Conservation (phyloP, 2,888 invertebrate genomes). For the Leucoptera coffeella region DNA sequence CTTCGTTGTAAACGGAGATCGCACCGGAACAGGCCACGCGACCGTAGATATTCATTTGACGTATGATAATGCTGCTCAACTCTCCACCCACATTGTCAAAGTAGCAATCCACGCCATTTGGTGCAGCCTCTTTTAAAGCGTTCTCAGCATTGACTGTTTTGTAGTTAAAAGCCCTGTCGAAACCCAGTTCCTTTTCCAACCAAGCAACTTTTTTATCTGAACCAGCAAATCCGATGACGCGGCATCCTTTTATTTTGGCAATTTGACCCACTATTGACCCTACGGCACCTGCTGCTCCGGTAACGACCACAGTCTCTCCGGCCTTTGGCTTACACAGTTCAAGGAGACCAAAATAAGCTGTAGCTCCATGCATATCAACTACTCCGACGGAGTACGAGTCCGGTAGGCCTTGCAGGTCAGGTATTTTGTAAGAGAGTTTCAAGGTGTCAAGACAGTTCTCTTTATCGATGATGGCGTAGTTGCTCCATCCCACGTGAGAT, state of each 20-base stretch:
- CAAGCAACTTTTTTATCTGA: conserved; percentile 58
- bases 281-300: conserved; percentile 62
- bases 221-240: conserved; percentile 57
- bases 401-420: not conserved
- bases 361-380: conserved; percentile 1
- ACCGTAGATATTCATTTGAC: conserved; percentile 48
- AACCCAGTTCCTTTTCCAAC: conserved; percentile 51
- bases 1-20: too few relatives aligned
- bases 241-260: conserved; percentile 50
- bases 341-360: conserved; percentile 15
- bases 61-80: conserved; percentile 39
- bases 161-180: conserved; percentile 61
- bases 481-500: conserved; percentile 55
- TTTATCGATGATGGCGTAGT: conserved; percentile 16
- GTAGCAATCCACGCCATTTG: conserved; percentile 59
- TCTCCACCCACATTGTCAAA: conserved; percentile 66
- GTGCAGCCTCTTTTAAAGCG: conserved; percentile 48
- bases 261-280: conserved; percentile 63
- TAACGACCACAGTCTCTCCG: conserved; percentile 58
- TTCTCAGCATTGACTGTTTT: conserved; percentile 42
- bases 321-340: conserved; percentile 55
- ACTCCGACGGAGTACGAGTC: not conserved
- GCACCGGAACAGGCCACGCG: too few relatives aligned
- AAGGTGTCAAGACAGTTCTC: not conserved
- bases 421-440: not conserved